Evolutionary conservation across 2,113 vertebrate genomes (phyloP).

Genomic region (Amblyornis subalaris): DNA sequence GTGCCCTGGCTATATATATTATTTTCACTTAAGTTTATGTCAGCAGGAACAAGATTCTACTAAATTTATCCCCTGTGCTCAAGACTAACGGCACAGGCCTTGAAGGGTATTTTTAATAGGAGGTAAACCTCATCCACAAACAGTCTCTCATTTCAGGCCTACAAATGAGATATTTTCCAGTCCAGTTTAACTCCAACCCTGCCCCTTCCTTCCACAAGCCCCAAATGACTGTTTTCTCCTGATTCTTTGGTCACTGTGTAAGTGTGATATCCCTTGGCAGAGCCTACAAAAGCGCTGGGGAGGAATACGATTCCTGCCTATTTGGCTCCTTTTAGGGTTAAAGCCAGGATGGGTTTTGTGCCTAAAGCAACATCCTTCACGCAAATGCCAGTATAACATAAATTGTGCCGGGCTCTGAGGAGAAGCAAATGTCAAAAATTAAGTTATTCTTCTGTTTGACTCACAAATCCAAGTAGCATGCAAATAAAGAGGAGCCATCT

Average conservation of each 20-base stretch:
- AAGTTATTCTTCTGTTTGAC: slow-evolving; percentile 64
- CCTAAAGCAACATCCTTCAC: slow-evolving; percentile 65
- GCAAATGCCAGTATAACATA: slow-evolving; percentile 60
- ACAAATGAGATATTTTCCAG: slow-evolving; percentile 59
- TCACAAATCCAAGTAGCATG: slow-evolving; percentile 62
- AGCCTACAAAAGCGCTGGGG: background rate
- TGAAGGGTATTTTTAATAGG: slow-evolving; percentile 54
- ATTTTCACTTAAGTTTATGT: slow-evolving; percentile 43
- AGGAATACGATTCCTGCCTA: slow-evolving; percentile 3
- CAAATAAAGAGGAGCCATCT: slow-evolving; percentile 67
- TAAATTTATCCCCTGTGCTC: slow-evolving; percentile 41
- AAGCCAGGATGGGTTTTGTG: slow-evolving; percentile 45
- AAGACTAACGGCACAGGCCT: slow-evolving; percentile 12
- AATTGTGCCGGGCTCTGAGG: slow-evolving; percentile 44
- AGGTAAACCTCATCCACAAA: slow-evolving; percentile 57
- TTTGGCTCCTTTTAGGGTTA: slow-evolving; percentile 54
- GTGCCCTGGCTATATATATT: background rate
- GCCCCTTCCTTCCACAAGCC: slow-evolving; percentile 65
- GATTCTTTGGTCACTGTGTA: slow-evolving; percentile 55
- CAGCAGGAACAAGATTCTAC: slow-evolving; percentile 2
- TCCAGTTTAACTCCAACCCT: slow-evolving; percentile 39
- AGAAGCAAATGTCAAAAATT: slow-evolving; percentile 68
- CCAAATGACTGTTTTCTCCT: slow-evolving; percentile 62
- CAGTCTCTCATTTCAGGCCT: slow-evolving; percentile 52
- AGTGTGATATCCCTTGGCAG: slow-evolving; percentile 55